phyloP scores from a whole-genome alignment of 2,888 invertebrate genomes.

The Agapetus fuscipes region DNA sequence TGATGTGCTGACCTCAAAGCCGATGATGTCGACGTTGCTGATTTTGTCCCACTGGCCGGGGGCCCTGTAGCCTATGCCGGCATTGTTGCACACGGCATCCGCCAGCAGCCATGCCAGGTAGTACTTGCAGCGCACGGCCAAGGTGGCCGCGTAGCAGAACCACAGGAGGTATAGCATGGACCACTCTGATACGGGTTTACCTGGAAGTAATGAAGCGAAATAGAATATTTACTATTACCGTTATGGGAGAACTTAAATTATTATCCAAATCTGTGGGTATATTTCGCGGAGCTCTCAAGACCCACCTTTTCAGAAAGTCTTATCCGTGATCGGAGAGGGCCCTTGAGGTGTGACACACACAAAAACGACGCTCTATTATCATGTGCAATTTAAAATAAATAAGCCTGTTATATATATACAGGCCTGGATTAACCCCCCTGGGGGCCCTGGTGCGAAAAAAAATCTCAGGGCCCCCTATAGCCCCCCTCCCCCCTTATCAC shows the following conservation, averaged over 20 bases:
- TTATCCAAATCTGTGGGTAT: too few relatives aligned
- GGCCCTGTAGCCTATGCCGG: conserved; percentile 78
- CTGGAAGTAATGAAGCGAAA: conserved; percentile 16
- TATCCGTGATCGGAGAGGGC: too few relatives aligned
- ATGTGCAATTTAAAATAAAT: too few relatives aligned
- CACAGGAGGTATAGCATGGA: conserved; percentile 40
- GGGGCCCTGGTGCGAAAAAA: too few relatives aligned
- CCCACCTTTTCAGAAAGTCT: too few relatives aligned
- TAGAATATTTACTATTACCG: neutral
- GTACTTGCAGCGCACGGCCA: conserved; percentile 82
- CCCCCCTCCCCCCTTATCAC: too few relatives aligned
- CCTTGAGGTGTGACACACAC: too few relatives aligned
- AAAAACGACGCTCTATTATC: too few relatives aligned
- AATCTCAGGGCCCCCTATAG: too few relatives aligned
- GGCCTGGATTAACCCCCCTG: too few relatives aligned
- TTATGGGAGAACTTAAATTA: neutral
- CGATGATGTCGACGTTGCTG: conserved; percentile 81
- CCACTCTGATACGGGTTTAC: conserved; percentile 41
- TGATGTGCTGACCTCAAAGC: conserved; percentile 64
- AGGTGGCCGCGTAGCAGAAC: conserved; percentile 71
- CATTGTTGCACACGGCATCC: conserved; percentile 91
- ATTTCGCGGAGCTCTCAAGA: too few relatives aligned
- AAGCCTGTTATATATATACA: too few relatives aligned
- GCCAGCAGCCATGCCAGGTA: conserved; percentile 96
- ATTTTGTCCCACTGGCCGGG: conserved; percentile 82